Evolutionary conservation across 2,888 invertebrate species (phyloP), one percentile per base, ranked within the genome.

Genomic region (Drosophila mimica): DNA sequence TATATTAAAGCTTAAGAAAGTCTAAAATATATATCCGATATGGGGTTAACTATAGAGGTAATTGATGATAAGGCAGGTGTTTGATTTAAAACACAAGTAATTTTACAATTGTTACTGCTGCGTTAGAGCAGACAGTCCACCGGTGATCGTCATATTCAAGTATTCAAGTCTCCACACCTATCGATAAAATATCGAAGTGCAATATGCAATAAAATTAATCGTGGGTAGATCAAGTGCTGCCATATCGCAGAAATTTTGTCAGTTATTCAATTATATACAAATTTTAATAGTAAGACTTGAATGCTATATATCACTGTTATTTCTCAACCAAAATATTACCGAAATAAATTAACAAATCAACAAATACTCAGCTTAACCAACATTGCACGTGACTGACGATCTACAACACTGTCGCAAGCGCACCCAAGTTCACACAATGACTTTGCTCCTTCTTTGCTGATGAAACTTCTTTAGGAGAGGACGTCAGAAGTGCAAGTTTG

Each of bases 351-450:
- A 46, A 46, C 2, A 15, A 25, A 2, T 46, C 4, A 3, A 25
- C 7, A 15, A 25, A 25, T 25, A 2, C 4, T 38, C n/a, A 38
- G 13, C 7, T 49, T 54, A 31, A 25, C 38, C 46, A 64, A 57
- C 62, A 62, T 9, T 70, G 6, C 5, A 30, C 17, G 0, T 6
- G 15, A 13, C 15, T 4, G 17, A 7, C 5, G n/a, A 13, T 33
- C 34, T 36, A 34, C 36, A 62, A 40, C 58, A 62, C 59, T 59
- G 38, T 4, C 17, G 6, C 9, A 11, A 31, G 2, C 51, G 64
- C 73, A 71, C 43, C 74, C 49, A 74, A 79, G 46, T 43, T 75
- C 17, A 48, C 49, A 11, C 28, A 17, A 34, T 40, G n/a, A 48
- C 33, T 15, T 15, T 15, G 36, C 0, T 0, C 15, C 20, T 48